Base-by-base conservation (phyloP, 2,113 vertebrate genomes). In the Carassius auratus region DNA sequence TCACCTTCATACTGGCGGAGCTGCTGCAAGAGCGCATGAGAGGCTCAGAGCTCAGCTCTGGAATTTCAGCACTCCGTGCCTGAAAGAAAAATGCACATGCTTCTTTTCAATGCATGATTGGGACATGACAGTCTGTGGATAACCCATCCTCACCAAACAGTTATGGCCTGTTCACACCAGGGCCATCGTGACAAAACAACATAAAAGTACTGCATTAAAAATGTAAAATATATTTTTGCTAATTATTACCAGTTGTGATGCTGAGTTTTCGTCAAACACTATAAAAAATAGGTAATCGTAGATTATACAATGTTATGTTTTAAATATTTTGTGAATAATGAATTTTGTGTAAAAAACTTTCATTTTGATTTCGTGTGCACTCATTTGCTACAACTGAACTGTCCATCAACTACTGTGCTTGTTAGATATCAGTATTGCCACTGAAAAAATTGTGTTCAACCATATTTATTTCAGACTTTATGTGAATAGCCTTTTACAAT, bases 1-100 rank as follows among this genome's bases (percentile, higher is more conserved):
- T 99, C 89, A 99, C 96, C 91, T 99, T 99, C 97, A 98, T 99
- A 90, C 98, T 99, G 36, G 98, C 97, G 0, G 98, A 98, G 91
- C 95, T 97, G 93, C 96, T 94, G 57, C 96, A 96, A 4, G 97
- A 95, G 26, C 97, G 95, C 81, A 98, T 95, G 1, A 96, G 94
- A 57, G 97, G 90, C 85, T 99, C 97, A 13, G 95, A 91, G 5
- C 95, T 90, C 84, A 99, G 94, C 89, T 98, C 97, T 0, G 97
- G 97, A 85, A 99, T 95, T 83, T 99, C 98, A 0, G 98, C 98
- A n/a, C 98, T 98, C 90, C 98, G 95, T 0, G 98, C 98, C 98
- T 99, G 88, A 85, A 87, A 90, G 9, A 23, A 14, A 66, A 2
- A n/a, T 42, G 50, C 71, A 71, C 69, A 42, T 30, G 23, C 8